A percentile compares a stretch with the other conserved stretches of the same genome.
Conservation (phyloP, 2,888 invertebrate genomes). For the Pachydiplax longipennis region DNA sequence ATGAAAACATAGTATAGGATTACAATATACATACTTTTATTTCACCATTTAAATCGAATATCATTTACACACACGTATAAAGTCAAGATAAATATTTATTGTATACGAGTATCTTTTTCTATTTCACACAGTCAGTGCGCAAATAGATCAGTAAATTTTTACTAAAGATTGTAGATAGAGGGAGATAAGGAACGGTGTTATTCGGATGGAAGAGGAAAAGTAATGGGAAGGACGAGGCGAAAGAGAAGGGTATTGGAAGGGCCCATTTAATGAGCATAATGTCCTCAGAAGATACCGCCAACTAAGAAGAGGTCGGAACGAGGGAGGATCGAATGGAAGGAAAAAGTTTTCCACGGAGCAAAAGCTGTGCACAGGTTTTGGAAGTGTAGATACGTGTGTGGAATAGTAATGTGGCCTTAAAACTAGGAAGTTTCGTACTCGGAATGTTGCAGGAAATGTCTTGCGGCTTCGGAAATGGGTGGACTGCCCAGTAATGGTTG, state of each 20-base stretch:
- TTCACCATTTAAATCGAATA: no score
- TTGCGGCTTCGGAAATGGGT: not conserved
- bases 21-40: no score
- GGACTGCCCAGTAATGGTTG: not conserved
- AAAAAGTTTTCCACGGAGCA: not conserved
- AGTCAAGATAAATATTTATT: no score
- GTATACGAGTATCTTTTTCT: no score
- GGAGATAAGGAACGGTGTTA: no score
- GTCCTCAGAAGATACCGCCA: not conserved
- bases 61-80: no score
- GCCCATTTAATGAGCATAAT: not conserved
- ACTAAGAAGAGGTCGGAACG: not conserved
- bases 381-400: not conserved
- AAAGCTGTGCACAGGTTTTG: conserved; percentile 19
- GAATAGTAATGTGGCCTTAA: conserved; percentile 8
- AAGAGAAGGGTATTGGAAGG: not conserved
- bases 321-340: not conserved
- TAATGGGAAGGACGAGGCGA: not conserved
- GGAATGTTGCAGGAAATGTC: conserved; percentile 34
- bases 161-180: no score
- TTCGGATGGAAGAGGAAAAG: not conserved
- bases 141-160: no score
- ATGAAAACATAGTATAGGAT: no score
- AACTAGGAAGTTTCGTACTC: not conserved
- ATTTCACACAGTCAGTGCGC: no score